Evolutionary conservation across 2,888 invertebrate genomes (phyloP).

Genomic region (Chirona hameri): DNA sequence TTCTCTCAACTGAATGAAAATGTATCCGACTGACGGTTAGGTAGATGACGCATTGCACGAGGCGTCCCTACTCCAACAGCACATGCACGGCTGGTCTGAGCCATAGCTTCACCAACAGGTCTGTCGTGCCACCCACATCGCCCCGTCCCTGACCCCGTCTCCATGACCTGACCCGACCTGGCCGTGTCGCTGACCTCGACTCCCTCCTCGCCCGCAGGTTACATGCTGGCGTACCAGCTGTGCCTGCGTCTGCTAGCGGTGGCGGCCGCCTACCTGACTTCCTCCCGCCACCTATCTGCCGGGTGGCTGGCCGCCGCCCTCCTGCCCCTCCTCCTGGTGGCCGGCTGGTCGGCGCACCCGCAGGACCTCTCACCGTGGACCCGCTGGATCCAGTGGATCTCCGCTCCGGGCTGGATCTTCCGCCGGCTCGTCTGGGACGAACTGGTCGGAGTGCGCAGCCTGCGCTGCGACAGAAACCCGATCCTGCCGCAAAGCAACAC

Average conservation of each 20-base stretch:
- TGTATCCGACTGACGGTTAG: too few relatives aligned
- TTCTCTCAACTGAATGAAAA: too few relatives aligned
- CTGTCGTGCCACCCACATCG: too few relatives aligned
- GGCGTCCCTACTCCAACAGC: too few relatives aligned
- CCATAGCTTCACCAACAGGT: too few relatives aligned
- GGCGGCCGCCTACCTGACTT: conserved; percentile 63
- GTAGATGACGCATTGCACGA: too few relatives aligned
- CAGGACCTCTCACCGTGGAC: conserved; percentile 63
- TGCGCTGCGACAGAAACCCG: conserved; percentile 53
- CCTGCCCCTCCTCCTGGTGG: conserved; percentile 47
- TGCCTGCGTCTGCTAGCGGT: conserved; percentile 49
- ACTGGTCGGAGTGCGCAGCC: conserved; percentile 49
- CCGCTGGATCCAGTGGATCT: conserved; percentile 63
- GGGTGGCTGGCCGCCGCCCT: conserved; percentile 59
- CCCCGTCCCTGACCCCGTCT: too few relatives aligned
- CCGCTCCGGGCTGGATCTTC: conserved; percentile 69
- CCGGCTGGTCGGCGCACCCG: conserved; percentile 66
- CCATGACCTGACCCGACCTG: too few relatives aligned
- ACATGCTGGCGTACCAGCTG: conserved; percentile 47
- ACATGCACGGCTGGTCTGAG: too few relatives aligned
- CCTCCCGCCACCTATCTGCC: conserved; percentile 59
- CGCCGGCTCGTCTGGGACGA: conserved; percentile 65
- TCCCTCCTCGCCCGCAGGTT: conserved; percentile 39
- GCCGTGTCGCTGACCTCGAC: neutral
- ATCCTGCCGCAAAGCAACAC: conserved; percentile 83